Conservation (phyloP, 2,888 invertebrate genomes). For the Nymphalis urticae region DNA sequence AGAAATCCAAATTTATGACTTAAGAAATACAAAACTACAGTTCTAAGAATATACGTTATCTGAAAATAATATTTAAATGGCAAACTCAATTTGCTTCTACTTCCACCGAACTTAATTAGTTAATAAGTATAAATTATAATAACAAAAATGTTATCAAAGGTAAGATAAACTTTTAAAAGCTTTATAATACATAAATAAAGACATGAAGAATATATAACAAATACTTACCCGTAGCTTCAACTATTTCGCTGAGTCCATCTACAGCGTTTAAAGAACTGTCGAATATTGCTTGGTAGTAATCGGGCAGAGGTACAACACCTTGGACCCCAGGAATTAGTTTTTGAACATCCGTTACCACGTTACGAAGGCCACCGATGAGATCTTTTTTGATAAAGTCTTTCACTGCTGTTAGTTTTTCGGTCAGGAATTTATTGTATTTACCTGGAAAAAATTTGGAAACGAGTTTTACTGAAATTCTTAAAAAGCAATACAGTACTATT, state of each 20-base stretch:
- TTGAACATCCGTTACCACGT: constrained; percentile 57
- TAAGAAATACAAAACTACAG: too few relatives aligned
- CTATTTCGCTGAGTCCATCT: constrained; percentile 79
- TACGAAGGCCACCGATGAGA: constrained; percentile 64
- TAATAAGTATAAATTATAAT: too few relatives aligned
- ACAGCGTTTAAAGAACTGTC: constrained; percentile 57
- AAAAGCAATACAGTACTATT: too few relatives aligned
- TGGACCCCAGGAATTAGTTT: constrained; percentile 53
- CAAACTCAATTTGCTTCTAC: too few relatives aligned
- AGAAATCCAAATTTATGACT: too few relatives aligned
- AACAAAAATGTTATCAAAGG: too few relatives aligned
- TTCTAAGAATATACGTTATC: too few relatives aligned
- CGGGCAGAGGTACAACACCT: constrained; percentile 55
- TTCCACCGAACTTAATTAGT: too few relatives aligned
- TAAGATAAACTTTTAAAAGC: too few relatives aligned
- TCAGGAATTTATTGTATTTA: constrained; percentile 65
- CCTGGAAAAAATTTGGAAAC: constrained; percentile 47
- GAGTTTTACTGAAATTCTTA: background rate
- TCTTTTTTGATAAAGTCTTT: constrained; percentile 73
- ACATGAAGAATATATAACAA: background rate
- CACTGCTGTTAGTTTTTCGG: constrained; percentile 54
- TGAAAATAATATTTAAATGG: too few relatives aligned
- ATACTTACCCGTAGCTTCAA: constrained; percentile 80
- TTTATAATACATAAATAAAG: background rate
- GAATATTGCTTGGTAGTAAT: constrained; percentile 67